phyloP scores from a whole-genome alignment of 2,888 invertebrate species.

The Drosophila ezoana region DNA sequence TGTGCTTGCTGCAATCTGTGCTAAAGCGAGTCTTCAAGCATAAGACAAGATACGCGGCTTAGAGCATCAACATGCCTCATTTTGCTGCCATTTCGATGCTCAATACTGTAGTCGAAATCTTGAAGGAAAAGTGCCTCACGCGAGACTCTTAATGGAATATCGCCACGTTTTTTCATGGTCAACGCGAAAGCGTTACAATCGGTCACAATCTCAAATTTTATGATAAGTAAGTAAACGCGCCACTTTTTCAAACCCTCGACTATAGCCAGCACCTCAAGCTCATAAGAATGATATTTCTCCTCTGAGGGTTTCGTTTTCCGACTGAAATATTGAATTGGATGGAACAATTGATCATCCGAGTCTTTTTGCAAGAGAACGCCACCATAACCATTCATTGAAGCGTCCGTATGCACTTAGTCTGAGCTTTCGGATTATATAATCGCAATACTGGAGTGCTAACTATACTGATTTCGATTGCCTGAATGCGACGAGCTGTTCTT shows the following conservation, averaged over 20 bases:
- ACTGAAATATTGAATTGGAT: neutral
- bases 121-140: neutral
- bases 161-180: neutral
- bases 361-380: neutral
- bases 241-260: conserved; percentile 1
- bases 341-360: too few relatives aligned
- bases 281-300: neutral
- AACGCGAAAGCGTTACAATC: neutral
- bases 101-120: neutral
- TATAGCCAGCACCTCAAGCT: neutral
- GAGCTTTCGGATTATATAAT: neutral
- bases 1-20: too few relatives aligned
- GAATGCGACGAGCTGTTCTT: neutral
- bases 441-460: too few relatives aligned
- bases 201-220: neutral
- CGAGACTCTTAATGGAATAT: neutral
- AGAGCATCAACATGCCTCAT: neutral
- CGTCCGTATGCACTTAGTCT: neutral
- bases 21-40: too few relatives aligned
- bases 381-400: neutral
- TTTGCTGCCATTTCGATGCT: neutral
- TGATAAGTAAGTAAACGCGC: neutral
- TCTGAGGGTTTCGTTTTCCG: neutral
- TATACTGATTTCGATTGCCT: too few relatives aligned
- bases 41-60: too few relatives aligned